Conservation (phyloP, 2,888 invertebrate genomes). For the Balanococcus diminutus region DNA sequence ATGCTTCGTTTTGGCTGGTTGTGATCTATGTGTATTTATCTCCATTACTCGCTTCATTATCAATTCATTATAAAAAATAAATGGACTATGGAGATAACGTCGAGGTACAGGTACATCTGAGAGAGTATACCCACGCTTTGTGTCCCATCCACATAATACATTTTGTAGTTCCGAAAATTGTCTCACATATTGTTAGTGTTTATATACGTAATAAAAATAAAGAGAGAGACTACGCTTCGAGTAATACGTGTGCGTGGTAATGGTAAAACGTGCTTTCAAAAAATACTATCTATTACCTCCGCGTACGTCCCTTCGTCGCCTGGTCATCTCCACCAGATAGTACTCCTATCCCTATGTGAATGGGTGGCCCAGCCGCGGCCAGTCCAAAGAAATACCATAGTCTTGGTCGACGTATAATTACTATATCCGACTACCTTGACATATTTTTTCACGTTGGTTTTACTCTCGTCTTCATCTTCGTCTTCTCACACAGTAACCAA, state of each 20-base stretch:
- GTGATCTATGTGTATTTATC: constrained; percentile 18
- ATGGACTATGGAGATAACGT: neutral
- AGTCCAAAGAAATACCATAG: neutral
- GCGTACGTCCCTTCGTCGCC: neutral
- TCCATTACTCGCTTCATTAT: constrained; percentile 20
- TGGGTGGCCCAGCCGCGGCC: neutral
- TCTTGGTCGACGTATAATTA: neutral
- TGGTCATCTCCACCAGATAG: neutral
- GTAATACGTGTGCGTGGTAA: neutral
- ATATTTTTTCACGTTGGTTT: neutral
- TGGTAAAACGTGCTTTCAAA: neutral
- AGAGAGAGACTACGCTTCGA: neutral
- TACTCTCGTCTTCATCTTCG: neutral
- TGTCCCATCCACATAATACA: neutral
- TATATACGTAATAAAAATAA: no score
- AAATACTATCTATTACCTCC: neutral
- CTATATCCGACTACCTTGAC: constrained; percentile 10
- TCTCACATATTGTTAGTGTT: neutral
- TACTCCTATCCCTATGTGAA: neutral
- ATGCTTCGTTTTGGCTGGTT: neutral
- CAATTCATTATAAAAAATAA: neutral
- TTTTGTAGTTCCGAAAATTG: neutral
- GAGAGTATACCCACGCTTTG: neutral
- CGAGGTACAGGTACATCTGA: neutral
- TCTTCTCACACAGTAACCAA: no score